Conservation (phyloP, 2,797 vertebrate species). For the Bradypodion pumilum region DNA sequence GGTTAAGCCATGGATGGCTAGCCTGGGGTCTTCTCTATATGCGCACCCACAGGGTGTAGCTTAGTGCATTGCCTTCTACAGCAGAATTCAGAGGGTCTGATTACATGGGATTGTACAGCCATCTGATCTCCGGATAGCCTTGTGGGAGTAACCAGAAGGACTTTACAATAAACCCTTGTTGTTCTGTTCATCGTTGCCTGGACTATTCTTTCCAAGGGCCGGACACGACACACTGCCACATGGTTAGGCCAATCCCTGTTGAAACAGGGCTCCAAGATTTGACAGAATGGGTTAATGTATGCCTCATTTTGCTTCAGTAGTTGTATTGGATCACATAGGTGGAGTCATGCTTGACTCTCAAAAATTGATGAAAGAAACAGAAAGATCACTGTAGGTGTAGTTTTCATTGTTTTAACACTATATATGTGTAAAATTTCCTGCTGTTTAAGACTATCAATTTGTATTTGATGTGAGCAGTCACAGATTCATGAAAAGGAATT, state of each 20-base stretch:
- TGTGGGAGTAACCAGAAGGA: too few species aligned
- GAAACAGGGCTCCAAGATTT: background rate
- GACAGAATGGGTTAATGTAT: background rate
- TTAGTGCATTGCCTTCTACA: too few species aligned
- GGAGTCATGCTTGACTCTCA: background rate
- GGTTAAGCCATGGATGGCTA: too few species aligned
- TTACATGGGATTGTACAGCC: too few species aligned
- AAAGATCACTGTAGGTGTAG: background rate
- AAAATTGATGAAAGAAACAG: background rate
- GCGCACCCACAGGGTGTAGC: too few species aligned
- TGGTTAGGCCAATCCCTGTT: background rate
- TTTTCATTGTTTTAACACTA: background rate
- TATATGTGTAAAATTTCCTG: background rate
- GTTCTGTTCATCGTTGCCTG: too few species aligned
- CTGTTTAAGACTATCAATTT: background rate
- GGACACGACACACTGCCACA: too few species aligned
- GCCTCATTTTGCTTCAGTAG: background rate
- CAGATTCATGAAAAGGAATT: background rate
- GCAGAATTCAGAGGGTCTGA: too few species aligned
- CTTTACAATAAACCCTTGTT: too few species aligned
- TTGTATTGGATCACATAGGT: background rate
- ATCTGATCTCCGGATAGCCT: too few species aligned
- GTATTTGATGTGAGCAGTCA: background rate
- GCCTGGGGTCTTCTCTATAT: too few species aligned
- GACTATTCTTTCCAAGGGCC: too few species aligned